A percentile compares a stretch with the other conserved stretches of the same genome.
Evolutionary conservation across 2,113 vertebrate genomes (phyloP).

Genomic region (Cettia cetti): DNA sequence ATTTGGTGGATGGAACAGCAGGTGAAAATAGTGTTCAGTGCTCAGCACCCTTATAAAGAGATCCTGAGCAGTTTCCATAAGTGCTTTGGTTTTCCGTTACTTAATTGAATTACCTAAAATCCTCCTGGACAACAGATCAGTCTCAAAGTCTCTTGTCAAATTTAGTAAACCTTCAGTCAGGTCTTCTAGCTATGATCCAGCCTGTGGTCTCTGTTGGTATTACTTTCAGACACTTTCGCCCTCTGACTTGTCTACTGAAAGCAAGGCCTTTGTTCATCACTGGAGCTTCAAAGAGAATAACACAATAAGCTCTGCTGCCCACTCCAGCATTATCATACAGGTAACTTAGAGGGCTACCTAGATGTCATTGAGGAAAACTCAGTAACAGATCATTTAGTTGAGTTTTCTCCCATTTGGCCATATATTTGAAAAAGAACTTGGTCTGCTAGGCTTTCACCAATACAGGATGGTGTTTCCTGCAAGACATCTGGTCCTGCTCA

Average conservation of each 20-base stretch:
- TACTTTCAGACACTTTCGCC: background rate
- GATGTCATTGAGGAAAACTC: background rate
- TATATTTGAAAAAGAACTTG: background rate
- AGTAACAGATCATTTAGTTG: background rate
- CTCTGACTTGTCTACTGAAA: background rate
- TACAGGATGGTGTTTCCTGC: background rate
- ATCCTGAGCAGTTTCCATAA: background rate
- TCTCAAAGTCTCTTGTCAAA: background rate
- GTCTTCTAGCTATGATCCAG: background rate
- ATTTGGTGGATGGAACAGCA: background rate
- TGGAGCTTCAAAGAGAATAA: background rate
- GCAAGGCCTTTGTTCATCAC: background rate
- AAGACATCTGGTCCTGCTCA: background rate
- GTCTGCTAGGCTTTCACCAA: background rate
- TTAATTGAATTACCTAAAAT: background rate
- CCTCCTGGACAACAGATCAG: background rate
- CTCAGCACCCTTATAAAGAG: background rate
- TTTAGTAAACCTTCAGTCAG: background rate
- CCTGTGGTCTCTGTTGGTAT: background rate
- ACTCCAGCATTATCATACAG: background rate
- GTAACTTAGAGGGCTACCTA: background rate
- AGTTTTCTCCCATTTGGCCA: background rate
- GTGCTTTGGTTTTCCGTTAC: background rate
- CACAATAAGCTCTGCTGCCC: background rate
- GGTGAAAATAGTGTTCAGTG: background rate